Conservation (phyloP, 2,888 invertebrate species). For the Apodemia hepburni region DNA sequence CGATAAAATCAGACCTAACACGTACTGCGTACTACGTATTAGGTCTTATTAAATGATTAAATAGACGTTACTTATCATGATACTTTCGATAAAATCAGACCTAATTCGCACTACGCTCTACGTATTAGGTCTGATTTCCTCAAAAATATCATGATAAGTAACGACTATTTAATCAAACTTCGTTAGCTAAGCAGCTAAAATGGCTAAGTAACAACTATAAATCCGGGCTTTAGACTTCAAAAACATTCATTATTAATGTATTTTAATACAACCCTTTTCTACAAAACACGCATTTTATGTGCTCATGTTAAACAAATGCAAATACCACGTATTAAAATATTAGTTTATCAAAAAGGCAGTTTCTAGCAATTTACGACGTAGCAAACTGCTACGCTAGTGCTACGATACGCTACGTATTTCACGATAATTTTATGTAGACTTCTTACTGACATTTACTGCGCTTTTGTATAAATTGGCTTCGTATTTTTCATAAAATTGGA, state of each 20-base stretch:
- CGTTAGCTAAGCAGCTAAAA: no score
- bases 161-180: no score
- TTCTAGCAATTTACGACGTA: background rate
- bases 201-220: no score
- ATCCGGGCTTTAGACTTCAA: no score
- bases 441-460: slow-evolving; percentile 1
- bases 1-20: no score
- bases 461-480: background rate
- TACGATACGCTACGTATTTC: slow-evolving; percentile 4
- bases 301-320: background rate
- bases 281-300: background rate
- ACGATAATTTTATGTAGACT: slow-evolving; percentile 4
- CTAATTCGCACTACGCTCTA: no score
- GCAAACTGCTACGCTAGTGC: background rate
- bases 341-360: background rate
- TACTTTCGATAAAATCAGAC: no score
- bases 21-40: no score
- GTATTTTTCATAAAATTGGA: slow-evolving; percentile 2
- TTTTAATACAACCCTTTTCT: background rate
- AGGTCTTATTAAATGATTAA: no score
- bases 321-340: background rate
- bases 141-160: no score
- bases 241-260: background rate
- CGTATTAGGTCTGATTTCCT: no score
- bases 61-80: no score